Conservation (phyloP, 2,888 invertebrate genomes). For the Hypsopygia costalis region DNA sequence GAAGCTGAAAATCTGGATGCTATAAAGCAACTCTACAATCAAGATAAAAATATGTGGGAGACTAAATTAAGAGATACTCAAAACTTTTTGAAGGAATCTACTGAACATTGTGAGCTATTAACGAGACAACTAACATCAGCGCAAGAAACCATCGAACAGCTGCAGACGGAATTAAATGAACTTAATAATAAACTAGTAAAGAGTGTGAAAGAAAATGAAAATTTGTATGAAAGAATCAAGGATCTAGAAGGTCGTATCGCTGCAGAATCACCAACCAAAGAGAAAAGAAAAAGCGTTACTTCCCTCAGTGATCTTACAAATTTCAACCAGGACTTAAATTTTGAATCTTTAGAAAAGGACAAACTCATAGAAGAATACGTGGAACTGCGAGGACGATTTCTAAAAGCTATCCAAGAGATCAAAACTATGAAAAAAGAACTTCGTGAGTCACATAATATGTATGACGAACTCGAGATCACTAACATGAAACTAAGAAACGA, state of each 20-base stretch:
- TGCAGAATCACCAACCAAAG: slow-evolving; percentile 74
- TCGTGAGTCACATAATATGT: slow-evolving; percentile 88
- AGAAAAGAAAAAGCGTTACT: slow-evolving; percentile 85
- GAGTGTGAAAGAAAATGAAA: slow-evolving; percentile 89
- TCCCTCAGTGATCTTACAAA: slow-evolving; percentile 91
- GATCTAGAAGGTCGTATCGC: slow-evolving; percentile 84
- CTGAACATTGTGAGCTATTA: slow-evolving; percentile 82
- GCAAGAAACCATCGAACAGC: slow-evolving; percentile 82
- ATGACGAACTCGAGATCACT: slow-evolving; percentile 90
- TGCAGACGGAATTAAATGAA: slow-evolving; percentile 85
- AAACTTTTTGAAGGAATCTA: slow-evolving; percentile 84
- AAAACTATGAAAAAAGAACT: slow-evolving; percentile 90
- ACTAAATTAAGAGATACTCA: slow-evolving; percentile 84
- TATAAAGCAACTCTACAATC: slow-evolving; percentile 80
- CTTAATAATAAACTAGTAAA: slow-evolving; percentile 84
- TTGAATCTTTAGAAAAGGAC: slow-evolving; percentile 87
- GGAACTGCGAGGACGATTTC: slow-evolving; percentile 87
- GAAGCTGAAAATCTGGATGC: slow-evolving; percentile 84
- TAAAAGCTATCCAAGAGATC: slow-evolving; percentile 91
- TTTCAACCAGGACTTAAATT: slow-evolving; percentile 87
- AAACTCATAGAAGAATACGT: slow-evolving; percentile 90
- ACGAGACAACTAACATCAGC: slow-evolving; percentile 84
- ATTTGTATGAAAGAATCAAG: slow-evolving; percentile 84
- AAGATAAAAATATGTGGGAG: slow-evolving; percentile 85
- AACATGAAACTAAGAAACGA: slow-evolving; percentile 88